Evolutionary conservation across 2,797 vertebrate species (phyloP), one percentile per base, ranked within the genome.

Genomic region (Coranthus polyacanthus): DNA sequence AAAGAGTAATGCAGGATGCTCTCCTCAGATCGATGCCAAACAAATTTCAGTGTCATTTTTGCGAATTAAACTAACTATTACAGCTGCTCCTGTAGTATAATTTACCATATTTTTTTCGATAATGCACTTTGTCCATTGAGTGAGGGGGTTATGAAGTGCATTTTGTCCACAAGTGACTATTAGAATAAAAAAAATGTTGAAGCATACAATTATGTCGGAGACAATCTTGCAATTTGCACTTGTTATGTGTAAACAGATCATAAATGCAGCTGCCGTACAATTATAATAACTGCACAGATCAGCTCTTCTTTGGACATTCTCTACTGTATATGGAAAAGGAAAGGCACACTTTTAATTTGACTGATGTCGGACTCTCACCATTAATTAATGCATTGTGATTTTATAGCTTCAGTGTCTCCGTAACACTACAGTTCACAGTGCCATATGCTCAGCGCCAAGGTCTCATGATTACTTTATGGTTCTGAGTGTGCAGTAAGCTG

Each of bases 281-380:
- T 80, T 86, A 66, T 76, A 84, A 86, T 85, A 75, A 53, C 75
- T 78, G 55, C 61, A 73, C 53, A 42, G 77, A 68, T 76, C 83
- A 68, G 62, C 74, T 60, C 68, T 74, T 79, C 15, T 6, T 74
- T 78, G 54, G 69, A 72, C 66, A 76, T 78, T 58, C 75, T 66
- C 71, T 66, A 65, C 26, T 3, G 5, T 32, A 21, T 69, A 34
- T 26, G 66, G 56, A 67, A 59, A 53, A 60, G 24, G 12, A 68
- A 67, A 73, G 34, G 18, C 50, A 4, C 24, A 34, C 41, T 68
- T 79, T 80, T 67, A 81, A 72, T 75, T 53, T 76, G 86, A 87
- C 58, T 69, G 53, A 84, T 88, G 75, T 74, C 83, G 81, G 53
- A 69, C 67, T 74, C 74, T 81, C 56, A 49, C 21, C 54, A 53